Evolutionary conservation across 2,113 vertebrate species (phyloP), one percentile per base, ranked within the genome.

Genomic region (Myrmecophaga tridactyla): DNA sequence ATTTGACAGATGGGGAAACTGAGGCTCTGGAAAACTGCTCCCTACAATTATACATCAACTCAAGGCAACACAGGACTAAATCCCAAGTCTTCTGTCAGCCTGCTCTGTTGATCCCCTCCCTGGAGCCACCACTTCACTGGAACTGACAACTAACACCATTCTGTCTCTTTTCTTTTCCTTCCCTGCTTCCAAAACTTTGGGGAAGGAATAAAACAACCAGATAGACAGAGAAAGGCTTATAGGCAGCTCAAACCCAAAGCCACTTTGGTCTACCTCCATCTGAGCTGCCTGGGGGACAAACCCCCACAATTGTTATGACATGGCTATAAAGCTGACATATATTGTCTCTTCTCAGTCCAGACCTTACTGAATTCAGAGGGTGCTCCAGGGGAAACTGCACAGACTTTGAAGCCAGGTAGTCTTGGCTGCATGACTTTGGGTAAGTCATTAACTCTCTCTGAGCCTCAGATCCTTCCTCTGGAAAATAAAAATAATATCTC

Each of bases 151-250:
- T n/a, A 4, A 83, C 39, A 39, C 21, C 60, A 78, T 78, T 75
- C 48, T 15, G 4, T 63, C 25, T 76, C n/a, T 83, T 73, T n/a
- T n/a, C 41, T 65, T 20, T 53, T 39, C 63, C 4, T 62, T 81
- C 23, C 76, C 70, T 62, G 63, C 87, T 83, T 84, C 94, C 89
- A 70, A 92, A 53, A 89, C 27, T 77, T 73, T 65, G 18, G 27
- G 43, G 73, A 23, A 89, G 46, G 51, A 60, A 72, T 86, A 77
- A 89, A 85, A 43, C 73, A 96, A 80, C 46, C 39, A 34, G 51
- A 90, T 53, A 81, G 76, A 53, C 25, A 36, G 48, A 56, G n/a
- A 62, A 80, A 92, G 60, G 60, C 31, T 70, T 69, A 34, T 34
- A 34, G 70, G 36, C 39, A 80, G 69, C 43, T 73, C 62, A 91